Conservation (phyloP, 2,888 invertebrate genomes). For the Spilarctia lutea region DNA sequence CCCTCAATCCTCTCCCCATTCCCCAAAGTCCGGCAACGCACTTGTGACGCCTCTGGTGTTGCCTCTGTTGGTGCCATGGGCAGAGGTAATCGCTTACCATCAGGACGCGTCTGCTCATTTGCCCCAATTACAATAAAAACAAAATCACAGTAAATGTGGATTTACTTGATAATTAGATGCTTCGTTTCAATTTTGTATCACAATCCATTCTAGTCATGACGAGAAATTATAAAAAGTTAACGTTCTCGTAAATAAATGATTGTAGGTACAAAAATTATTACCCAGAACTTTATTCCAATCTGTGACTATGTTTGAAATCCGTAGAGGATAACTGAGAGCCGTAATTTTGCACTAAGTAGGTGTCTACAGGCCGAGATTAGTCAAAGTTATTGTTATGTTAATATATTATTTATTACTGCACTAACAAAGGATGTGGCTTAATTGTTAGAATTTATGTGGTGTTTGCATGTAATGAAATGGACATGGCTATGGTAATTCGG, state of each 20-base stretch:
- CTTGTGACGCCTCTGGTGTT: too few species aligned
- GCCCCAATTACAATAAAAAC: too few species aligned
- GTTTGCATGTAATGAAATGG: slow-evolving; percentile 34
- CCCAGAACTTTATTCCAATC: slow-evolving; percentile 11
- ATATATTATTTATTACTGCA: slow-evolving; percentile 59
- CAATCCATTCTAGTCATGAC: background rate
- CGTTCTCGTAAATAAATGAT: background rate
- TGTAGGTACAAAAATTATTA: slow-evolving; percentile 10
- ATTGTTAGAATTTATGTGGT: slow-evolving; percentile 22
- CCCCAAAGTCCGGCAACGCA: too few species aligned
- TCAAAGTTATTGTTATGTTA: slow-evolving; percentile 71
- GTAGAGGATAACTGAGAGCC: slow-evolving; percentile 51
- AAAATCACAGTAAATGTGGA: background rate
- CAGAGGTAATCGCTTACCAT: too few species aligned
- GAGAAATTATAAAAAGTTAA: background rate
- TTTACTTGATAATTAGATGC: background rate
- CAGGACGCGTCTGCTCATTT: too few species aligned
- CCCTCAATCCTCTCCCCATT: too few species aligned
- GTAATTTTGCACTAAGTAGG: slow-evolving; percentile 70
- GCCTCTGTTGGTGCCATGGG: too few species aligned
- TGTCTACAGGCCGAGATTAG: slow-evolving; percentile 68
- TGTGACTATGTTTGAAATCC: slow-evolving; percentile 35
- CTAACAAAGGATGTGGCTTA: slow-evolving; percentile 36
- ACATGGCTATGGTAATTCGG: background rate
- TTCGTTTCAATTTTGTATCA: background rate